Evolutionary conservation across 2,888 invertebrate genomes (phyloP), one percentile per base, ranked within the genome.

Genomic region (Cryptus armator): DNA sequence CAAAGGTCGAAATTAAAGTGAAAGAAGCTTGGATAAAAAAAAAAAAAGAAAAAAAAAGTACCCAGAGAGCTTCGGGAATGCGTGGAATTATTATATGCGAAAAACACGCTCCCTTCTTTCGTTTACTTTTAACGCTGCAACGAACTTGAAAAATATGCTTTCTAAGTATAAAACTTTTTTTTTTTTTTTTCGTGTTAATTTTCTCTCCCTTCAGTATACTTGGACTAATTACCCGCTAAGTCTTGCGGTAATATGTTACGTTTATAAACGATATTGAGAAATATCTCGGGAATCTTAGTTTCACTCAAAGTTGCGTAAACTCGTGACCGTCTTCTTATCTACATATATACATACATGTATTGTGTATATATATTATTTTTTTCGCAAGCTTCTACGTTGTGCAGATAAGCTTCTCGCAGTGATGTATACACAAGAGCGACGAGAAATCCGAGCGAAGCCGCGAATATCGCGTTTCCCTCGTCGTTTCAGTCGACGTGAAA

Each of bases 391-490:
- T 48, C 19, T 37, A 44, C 43, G 77, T 29, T 32, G 29, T n/a
- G 32, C 59, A 29, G 29, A 62, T 24, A 32, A 62, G 59, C 29
- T 29, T 62, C 59, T 14, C 59, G 32, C 59, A 32, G 32, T 84
- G 75, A 74, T 66, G 72, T 68, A 81, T 53, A 81, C 48, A 75
- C 53, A 71, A 74, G 74, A 72, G 66, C 78, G 74, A 77, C 85
- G 86, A 74, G 88, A 86, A 86, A 87, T 88, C 87, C 82, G 87
- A 88, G 86, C 79, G 67, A 84, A 79, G 81, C 86, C 82, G 85
- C 79, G 80, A 87, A 88, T 89, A 88, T 89, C 87, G 88, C 87
- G 86, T 90, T 90, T 89, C 90, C 85, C 84, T 77, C 86, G 82
- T 85, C 85, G 85, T 85, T 75, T 75, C 64, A 66, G 88, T 72